Conservation (phyloP, 92 coral and sea anemone species). For the Virgularia gustaviana region DNA sequence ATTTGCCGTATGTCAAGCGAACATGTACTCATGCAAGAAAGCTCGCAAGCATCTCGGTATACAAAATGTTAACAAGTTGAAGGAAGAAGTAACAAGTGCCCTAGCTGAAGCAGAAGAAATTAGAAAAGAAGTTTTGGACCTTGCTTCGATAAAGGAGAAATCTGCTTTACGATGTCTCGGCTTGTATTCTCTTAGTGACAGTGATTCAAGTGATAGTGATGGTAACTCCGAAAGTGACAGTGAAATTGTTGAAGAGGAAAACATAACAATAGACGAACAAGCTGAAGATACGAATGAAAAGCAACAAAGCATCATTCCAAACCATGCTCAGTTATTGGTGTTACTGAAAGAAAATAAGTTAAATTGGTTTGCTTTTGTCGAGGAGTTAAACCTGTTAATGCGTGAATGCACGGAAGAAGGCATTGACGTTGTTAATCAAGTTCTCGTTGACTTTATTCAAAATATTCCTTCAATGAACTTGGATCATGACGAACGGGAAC, state of each 20-base stretch:
- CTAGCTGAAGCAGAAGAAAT: conserved; percentile 28
- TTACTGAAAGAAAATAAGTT: conserved; percentile 26
- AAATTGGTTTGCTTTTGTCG: conserved; percentile 61
- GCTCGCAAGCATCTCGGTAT: conserved; percentile 13
- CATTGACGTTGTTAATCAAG: conserved; percentile 44
- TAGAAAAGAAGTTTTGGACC: conserved; percentile 44
- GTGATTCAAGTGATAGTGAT: conserved; percentile 43
- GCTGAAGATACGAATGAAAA: too few relatives aligned
- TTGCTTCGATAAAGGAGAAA: conserved; percentile 42
- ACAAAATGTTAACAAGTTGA: conserved; percentile 22
- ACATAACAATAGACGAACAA: background rate
- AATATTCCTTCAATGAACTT: conserved; percentile 26
- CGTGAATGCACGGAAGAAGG: conserved; percentile 43
- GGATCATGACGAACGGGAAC: conserved; percentile 32
- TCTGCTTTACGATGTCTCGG: conserved; percentile 45
- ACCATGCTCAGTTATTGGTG: background rate
- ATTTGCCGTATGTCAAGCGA: conserved; percentile 56
- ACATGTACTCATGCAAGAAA: conserved; percentile 23
- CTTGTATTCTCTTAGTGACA: conserved; percentile 27
- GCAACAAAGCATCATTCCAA: background rate
- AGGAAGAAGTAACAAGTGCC: conserved; percentile 35
- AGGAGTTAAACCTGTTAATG: conserved; percentile 47
- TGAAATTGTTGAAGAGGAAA: conserved; percentile 1
- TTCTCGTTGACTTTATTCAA: conserved; percentile 37
- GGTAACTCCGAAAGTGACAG: conserved; percentile 3